Evolutionary conservation across 2,888 invertebrate genomes (phyloP).

Genomic region (Cataglyphis cursor): DNA sequence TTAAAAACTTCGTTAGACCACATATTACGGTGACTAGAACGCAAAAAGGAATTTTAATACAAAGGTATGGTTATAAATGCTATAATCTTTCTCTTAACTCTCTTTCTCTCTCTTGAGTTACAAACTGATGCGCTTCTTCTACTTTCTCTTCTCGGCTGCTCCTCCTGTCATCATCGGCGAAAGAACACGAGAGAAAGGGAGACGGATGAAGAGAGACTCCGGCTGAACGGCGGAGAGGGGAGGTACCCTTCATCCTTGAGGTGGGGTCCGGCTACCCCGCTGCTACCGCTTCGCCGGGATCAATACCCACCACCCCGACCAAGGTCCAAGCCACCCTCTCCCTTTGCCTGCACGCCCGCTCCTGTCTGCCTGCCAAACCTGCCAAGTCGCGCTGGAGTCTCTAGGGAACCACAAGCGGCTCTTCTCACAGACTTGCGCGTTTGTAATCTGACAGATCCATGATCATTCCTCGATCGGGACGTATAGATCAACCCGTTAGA

Average conservation of each 20-base stretch:
- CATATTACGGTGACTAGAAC: conserved; percentile 71
- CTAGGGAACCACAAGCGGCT: conserved; percentile 60
- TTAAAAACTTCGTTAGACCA: conserved; percentile 54
- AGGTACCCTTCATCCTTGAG: conserved; percentile 78
- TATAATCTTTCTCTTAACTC: conserved; percentile 22
- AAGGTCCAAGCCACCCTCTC: conserved; percentile 84
- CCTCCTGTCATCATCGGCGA: conserved; percentile 11
- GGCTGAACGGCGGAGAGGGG: conserved; percentile 64
- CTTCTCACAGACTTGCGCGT: conserved; percentile 41
- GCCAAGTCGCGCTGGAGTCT: conserved; percentile 69
- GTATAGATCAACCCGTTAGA: not conserved
- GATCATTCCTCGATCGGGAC: conserved; percentile 5
- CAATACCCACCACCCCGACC: conserved; percentile 86
- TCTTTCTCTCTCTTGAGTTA: conserved; percentile 72
- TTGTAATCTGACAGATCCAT: not conserved
- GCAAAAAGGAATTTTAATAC: conserved; percentile 82
- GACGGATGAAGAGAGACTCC: not conserved
- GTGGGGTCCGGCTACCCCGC: conserved; percentile 82
- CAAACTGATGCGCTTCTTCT: conserved; percentile 77
- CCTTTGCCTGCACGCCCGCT: conserved; percentile 80
- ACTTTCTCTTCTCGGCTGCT: conserved; percentile 37
- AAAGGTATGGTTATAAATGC: not conserved
- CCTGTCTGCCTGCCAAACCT: conserved; percentile 75
- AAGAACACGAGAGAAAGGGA: conserved; percentile 54
- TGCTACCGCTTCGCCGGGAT: conserved; percentile 84